A percentile compares a stretch with the other conserved stretches of the same genome.
Evolutionary conservation across 2,113 vertebrate species (phyloP).

Genomic region (Orthonyx spaldingii): DNA sequence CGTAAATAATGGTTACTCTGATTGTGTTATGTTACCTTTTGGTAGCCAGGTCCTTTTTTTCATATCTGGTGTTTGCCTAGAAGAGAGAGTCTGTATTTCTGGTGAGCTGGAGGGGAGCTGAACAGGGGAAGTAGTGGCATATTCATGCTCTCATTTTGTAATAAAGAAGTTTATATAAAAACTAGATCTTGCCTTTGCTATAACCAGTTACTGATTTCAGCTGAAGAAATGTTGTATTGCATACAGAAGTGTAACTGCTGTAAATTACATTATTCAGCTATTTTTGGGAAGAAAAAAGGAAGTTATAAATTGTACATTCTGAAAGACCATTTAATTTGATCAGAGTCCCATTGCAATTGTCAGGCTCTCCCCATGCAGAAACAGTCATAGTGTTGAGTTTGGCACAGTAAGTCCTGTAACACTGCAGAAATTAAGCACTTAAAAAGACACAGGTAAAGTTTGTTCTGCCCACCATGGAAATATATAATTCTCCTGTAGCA

Average conservation of each 20-base stretch:
- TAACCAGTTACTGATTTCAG: background rate
- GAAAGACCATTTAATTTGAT: slow-evolving; percentile 20
- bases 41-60: background rate
- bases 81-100: background rate
- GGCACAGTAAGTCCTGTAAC: background rate
- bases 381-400: background rate
- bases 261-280: background rate
- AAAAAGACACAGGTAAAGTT: background rate
- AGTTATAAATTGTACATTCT: background rate
- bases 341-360: background rate
- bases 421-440: background rate
- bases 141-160: background rate
- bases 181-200: background rate
- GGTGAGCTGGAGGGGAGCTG: background rate
- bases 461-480: slow-evolving; percentile 39
- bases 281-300: background rate
- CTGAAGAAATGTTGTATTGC: background rate
- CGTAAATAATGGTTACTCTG: background rate
- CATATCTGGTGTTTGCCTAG: background rate
- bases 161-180: background rate
- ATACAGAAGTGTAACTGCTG: background rate
- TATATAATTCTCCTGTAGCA: background rate
- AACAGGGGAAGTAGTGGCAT: background rate
- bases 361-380: background rate
- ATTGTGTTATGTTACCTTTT: background rate